phyloP scores from a whole-genome alignment of 2,113 vertebrate genomes.

The Salvelinus namaycush region DNA sequence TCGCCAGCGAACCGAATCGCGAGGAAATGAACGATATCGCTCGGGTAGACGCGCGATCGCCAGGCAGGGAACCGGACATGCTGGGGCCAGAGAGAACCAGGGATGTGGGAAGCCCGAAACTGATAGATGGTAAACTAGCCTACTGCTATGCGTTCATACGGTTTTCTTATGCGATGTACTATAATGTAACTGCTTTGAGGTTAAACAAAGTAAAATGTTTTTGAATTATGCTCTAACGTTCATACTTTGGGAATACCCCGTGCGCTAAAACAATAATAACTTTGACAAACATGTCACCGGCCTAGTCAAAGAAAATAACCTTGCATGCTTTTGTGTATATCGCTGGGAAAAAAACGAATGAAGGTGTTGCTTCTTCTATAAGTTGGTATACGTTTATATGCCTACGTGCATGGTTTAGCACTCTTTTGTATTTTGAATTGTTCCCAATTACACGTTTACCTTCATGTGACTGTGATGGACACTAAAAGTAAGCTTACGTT shows the following conservation, averaged over 20 bases:
- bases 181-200: neutral
- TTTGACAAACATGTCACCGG: neutral
- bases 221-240: neutral
- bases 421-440: neutral
- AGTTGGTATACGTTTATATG: neutral
- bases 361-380: neutral
- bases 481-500: neutral
- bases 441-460: neutral
- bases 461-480: neutral
- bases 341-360: neutral
- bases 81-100: slow-evolving; percentile 84
- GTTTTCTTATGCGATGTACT: neutral
- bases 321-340: neutral
- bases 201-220: too few relatives aligned
- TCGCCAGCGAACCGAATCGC: slow-evolving; percentile 78
- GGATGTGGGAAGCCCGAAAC: slow-evolving; percentile 89
- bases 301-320: neutral
- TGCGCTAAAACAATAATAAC: neutral
- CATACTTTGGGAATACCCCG: neutral
- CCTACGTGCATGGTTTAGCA: neutral
- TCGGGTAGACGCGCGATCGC: slow-evolving; percentile 82
- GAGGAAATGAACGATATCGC: slow-evolving; percentile 82
- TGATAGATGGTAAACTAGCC: slow-evolving; percentile 85
- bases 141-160: neutral
- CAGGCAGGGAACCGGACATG: slow-evolving; percentile 88